These are phyloP conservation scores for Salminus brasiliensis DNA, from an alignment of 2,113 vertebrate genomes.

Conservation along the genomic window DNA sequence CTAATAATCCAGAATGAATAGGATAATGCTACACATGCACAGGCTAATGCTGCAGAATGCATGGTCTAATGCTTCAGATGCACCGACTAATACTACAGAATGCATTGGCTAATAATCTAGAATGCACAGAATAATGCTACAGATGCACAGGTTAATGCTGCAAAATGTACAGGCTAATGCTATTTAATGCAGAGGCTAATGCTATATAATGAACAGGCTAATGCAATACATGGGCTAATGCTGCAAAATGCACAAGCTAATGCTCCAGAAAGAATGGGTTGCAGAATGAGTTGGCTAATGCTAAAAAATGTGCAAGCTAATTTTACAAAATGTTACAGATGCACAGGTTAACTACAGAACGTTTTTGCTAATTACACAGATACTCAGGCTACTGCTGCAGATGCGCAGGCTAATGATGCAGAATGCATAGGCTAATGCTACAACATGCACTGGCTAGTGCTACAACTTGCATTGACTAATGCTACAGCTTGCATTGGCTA, in stretches of 20 bases:
- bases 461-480: not conserved
- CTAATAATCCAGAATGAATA: not conserved
- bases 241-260: not conserved
- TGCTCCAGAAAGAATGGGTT: not conserved
- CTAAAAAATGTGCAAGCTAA: not conserved
- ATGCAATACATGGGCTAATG: not conserved
- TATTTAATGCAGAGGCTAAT: not conserved
- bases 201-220: not conserved
- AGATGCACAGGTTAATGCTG: not conserved
- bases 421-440: not conserved
- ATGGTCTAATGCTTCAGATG: not conserved
- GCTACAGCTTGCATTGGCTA: not conserved
- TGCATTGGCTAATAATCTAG: not conserved
- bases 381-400: not conserved
- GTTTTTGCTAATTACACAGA: not conserved
- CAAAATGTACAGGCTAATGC: not conserved
- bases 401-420: not conserved
- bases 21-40: not conserved
- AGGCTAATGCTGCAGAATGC: not conserved
- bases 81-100: not conserved
- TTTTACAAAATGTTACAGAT: not conserved
- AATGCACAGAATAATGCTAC: not conserved
- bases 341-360: not conserved
- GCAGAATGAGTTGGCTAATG: not conserved
- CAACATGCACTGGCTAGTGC: not conserved